phyloP scores from a whole-genome alignment of 2,797 vertebrate genomes.

The Tokudaia tokunoshimensis region DNA sequence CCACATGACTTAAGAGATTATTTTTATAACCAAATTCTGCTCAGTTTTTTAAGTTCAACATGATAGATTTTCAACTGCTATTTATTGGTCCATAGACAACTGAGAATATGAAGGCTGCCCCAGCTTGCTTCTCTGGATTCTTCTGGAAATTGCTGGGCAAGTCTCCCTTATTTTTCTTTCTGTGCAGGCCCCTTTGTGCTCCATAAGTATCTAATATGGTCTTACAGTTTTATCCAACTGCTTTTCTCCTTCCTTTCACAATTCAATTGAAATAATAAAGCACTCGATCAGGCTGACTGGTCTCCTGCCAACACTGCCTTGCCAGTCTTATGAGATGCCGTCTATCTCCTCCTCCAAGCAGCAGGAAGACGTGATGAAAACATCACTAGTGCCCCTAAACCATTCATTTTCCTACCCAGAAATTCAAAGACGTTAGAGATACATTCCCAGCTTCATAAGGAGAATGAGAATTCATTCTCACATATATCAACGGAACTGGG shows the following conservation, averaged over 20 bases:
- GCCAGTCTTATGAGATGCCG: conserved; percentile 78
- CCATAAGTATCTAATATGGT: conserved; percentile 64
- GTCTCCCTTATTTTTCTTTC: conserved; percentile 66
- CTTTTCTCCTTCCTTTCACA: conserved; percentile 72
- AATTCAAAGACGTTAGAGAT: conserved; percentile 61
- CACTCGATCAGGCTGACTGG: conserved; percentile 74
- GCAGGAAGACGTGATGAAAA: conserved; percentile 75
- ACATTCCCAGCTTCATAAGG: conserved; percentile 70
- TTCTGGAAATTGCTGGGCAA: conserved; percentile 44
- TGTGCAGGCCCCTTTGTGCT: conserved; percentile 47
- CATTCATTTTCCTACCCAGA: conserved; percentile 77
- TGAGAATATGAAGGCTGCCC: background rate
- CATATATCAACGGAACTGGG: conserved; percentile 66
- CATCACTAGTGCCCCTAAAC: conserved; percentile 70
- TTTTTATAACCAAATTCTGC: conserved; percentile 38
- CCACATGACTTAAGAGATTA: background rate
- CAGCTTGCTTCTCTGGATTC: conserved; percentile 28
- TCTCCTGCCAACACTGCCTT: conserved; percentile 73
- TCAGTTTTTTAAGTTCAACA: conserved; percentile 33
- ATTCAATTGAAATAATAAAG: conserved; percentile 81
- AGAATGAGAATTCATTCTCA: conserved; percentile 71
- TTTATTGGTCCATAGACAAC: conserved; percentile 26
- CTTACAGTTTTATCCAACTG: conserved; percentile 73
- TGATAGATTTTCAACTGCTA: conserved; percentile 19
- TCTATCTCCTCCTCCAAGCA: conserved; percentile 68